phyloP scores from a whole-genome alignment of 1,140 invertebrate species.

The Pseudomyrmex flavicornis region DNA sequence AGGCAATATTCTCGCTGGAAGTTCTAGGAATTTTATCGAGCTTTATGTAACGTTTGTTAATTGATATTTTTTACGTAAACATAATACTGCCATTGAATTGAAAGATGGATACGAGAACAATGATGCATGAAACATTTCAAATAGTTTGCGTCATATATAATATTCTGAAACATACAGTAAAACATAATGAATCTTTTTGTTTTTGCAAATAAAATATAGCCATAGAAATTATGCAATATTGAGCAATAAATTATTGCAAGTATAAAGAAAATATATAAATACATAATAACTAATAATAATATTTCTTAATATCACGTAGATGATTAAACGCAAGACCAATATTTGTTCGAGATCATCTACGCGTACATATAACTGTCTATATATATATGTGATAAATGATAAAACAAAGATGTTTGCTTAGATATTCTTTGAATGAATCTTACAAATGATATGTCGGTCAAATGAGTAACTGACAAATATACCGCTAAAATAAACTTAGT shows the following conservation, averaged over 20 bases:
- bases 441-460: conserved; percentile 55
- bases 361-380: background rate
- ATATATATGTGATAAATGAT: background rate
- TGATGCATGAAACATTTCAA: conserved; percentile 9
- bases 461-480: conserved; percentile 41
- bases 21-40: conserved; percentile 9
- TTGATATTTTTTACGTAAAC: conserved; percentile 34
- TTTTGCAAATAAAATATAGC: background rate
- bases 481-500: conserved; percentile 34
- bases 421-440: conserved; percentile 30
- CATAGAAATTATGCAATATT: background rate
- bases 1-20: background rate
- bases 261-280: background rate
- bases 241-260: background rate
- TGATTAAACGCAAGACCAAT: background rate
- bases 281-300: background rate
- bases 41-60: conserved; percentile 14
- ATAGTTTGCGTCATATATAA: background rate
- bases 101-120: background rate
- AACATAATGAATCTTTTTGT: background rate
- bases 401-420: conserved; percentile 33
- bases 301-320: background rate
- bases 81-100: background rate
- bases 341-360: background rate
- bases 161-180: background rate